Conservation (phyloP, 2,888 invertebrate species). For the Encarsia formosa region DNA sequence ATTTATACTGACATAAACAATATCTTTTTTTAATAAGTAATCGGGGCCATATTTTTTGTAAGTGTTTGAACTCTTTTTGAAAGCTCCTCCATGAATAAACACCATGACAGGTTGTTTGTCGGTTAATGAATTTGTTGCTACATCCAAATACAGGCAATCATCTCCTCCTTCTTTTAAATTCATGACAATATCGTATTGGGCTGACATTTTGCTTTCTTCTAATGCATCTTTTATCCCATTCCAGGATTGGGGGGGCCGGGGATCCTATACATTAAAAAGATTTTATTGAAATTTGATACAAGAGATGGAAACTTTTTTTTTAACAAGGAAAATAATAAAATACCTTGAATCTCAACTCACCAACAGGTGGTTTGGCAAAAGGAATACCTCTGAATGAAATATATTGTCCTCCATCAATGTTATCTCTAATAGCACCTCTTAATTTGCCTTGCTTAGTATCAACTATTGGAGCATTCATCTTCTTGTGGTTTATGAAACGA, state of each 20-base stretch:
- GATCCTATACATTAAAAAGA: constrained; percentile 45
- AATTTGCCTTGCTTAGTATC: constrained; percentile 40
- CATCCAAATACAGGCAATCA: constrained; percentile 39
- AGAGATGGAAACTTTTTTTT: not conserved
- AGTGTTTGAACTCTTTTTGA: constrained; percentile 31
- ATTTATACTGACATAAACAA: constrained; percentile 33
- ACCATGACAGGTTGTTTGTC: constrained; percentile 40
- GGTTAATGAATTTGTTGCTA: constrained; percentile 29
- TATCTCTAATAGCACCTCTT: constrained; percentile 34
- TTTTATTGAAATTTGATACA: constrained; percentile 41
- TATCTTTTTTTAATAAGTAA: constrained; percentile 32
- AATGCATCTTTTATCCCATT: constrained; percentile 49
- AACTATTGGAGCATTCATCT: constrained; percentile 34
- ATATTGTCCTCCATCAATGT: constrained; percentile 36
- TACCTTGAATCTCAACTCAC: constrained; percentile 47
- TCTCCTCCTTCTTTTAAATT: constrained; percentile 29
- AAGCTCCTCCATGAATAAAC: constrained; percentile 45
- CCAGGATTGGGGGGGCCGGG: constrained; percentile 51
- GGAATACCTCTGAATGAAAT: constrained; percentile 45
- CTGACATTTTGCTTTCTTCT: constrained; percentile 41
- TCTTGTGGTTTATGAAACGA: no score
- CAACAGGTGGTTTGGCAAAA: constrained; percentile 46
- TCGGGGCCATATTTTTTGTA: constrained; percentile 27
- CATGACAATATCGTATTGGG: constrained; percentile 21
- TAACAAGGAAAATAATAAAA: not conserved